Conservation (phyloP, 2,797 vertebrate genomes). For the Gephyroberyx darwinii region DNA sequence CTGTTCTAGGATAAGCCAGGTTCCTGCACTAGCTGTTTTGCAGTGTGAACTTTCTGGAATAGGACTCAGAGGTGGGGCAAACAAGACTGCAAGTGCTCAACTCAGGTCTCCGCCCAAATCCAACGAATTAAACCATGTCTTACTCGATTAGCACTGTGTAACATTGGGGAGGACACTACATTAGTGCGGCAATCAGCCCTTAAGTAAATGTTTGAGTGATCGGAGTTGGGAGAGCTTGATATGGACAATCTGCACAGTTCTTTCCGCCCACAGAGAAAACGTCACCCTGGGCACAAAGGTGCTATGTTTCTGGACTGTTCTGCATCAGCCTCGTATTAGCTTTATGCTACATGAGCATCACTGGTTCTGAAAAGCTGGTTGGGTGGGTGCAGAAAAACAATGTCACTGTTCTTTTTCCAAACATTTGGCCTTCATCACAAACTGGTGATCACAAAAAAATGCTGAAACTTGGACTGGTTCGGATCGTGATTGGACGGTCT, state of each 20-base stretch:
- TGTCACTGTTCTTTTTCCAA: neutral
- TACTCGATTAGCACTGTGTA: conserved; percentile 73
- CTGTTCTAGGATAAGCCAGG: conserved; percentile 45
- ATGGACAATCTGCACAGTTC: conserved; percentile 50
- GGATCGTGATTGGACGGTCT: neutral
- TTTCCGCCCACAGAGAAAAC: conserved; percentile 24
- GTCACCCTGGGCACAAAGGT: neutral
- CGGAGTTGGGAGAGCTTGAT: conserved; percentile 16
- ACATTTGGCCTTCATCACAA: conserved; percentile 6
- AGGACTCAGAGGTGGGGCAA: conserved; percentile 49
- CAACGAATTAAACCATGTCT: conserved; percentile 67
- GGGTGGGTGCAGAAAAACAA: conserved; percentile 23
- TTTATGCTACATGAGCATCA: conserved; percentile 43
- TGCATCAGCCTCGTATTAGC: conserved; percentile 42
- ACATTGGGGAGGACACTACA: conserved; percentile 31
- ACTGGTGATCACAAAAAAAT: conserved; percentile 8
- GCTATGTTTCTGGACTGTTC: conserved; percentile 15
- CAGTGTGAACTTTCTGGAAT: conserved; percentile 44
- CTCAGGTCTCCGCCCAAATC: conserved; percentile 76
- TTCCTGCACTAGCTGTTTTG: conserved; percentile 72
- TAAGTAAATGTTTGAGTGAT: conserved; percentile 8
- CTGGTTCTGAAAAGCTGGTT: conserved; percentile 39
- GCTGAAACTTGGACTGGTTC: conserved; percentile 4
- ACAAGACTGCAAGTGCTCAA: conserved; percentile 64
- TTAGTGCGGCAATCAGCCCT: conserved; percentile 36